A percentile compares a stretch with the other conserved stretches of the same genome.
Conservation (phyloP, 2,888 invertebrate genomes). For the Notocelia uddmanniana region DNA sequence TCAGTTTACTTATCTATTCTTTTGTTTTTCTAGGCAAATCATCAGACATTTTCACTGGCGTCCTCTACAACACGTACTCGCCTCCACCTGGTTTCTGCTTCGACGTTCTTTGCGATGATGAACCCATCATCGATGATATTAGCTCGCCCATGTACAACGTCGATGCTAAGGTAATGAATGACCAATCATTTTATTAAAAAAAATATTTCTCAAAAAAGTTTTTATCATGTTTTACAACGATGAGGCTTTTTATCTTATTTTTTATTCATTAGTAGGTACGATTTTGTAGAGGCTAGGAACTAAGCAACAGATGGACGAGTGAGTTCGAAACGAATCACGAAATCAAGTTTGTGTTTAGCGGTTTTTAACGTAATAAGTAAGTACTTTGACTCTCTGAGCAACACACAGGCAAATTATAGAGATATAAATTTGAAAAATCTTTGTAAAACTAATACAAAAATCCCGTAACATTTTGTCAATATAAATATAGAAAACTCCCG, state of each 20-base stretch:
- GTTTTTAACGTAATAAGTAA: not conserved
- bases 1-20: too few species aligned
- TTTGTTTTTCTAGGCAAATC: slow-evolving; percentile 77
- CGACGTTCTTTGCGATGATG: slow-evolving; percentile 93
- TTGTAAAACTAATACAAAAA: too few species aligned
- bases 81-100: slow-evolving; percentile 97
- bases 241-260: too few species aligned
- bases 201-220: too few species aligned
- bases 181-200: not conserved
- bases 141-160: slow-evolving; percentile 94
- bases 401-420: not conserved
- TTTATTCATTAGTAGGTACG: too few species aligned
- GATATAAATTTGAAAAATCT: too few species aligned
- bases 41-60: slow-evolving; percentile 93
- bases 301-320: too few species aligned
- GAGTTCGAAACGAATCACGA: too few species aligned
- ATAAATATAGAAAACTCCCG: too few species aligned
- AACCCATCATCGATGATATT: slow-evolving; percentile 94
- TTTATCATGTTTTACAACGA: too few species aligned
- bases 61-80: slow-evolving; percentile 92
- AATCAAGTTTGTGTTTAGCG: not conserved
- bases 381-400: slow-evolving; percentile 1
- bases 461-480: too few species aligned
- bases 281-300: too few species aligned
- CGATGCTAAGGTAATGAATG: slow-evolving; percentile 86